Conservation (phyloP, 1,140 invertebrate genomes). For the Bombus vancouverensis region DNA sequence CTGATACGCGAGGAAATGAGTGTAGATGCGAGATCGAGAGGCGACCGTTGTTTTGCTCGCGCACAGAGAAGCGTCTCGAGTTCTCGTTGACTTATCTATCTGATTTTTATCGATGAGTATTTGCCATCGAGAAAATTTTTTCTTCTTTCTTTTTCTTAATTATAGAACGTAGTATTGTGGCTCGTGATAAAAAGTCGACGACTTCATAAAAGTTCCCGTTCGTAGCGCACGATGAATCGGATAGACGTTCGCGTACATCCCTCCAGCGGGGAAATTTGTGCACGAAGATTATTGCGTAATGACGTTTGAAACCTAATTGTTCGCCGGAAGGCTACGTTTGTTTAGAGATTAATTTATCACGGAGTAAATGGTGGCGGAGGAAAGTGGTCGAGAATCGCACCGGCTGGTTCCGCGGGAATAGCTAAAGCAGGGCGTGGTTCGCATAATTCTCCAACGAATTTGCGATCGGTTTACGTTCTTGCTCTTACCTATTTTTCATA, state of each 20-base stretch:
- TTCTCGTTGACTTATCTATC: neutral
- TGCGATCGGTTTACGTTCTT: conserved; percentile 1
- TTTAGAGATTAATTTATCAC: conserved; percentile 22
- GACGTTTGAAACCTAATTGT: neutral
- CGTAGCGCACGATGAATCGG: neutral
- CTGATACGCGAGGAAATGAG: neutral
- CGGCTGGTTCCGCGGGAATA: conserved; percentile 37
- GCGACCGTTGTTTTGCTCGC: neutral
- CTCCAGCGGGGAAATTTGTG: neutral
- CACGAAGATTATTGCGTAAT: neutral
- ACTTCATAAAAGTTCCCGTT: neutral
- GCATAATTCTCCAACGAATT: conserved; percentile 35
- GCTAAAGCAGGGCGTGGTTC: conserved; percentile 50
- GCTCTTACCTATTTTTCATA: neutral
- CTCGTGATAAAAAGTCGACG: neutral
- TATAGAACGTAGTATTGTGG: no score
- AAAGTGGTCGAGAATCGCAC: conserved; percentile 3
- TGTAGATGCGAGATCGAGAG: neutral
- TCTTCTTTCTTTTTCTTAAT: neutral
- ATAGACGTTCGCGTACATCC: neutral
- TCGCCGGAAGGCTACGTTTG: neutral
- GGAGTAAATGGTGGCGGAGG: conserved; percentile 4
- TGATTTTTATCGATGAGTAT: neutral
- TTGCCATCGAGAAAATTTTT: neutral
- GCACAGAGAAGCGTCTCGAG: neutral